These are phyloP conservation scores for Ditylenchus weischeri DNA, from an alignment of 2,888 invertebrate genomes.

Conservation along the genomic window DNA sequence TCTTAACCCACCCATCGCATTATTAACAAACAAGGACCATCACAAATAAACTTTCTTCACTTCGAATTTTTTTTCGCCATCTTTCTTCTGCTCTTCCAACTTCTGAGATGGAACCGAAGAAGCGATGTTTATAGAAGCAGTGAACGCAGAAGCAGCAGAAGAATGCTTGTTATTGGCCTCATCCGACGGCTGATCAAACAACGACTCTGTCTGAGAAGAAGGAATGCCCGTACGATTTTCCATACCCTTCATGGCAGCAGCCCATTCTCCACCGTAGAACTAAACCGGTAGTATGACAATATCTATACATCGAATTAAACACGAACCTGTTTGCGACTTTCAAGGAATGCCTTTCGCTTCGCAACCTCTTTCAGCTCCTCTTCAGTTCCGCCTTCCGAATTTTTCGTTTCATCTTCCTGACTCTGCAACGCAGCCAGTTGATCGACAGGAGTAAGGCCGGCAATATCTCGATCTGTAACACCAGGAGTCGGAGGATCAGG, in stretches of 20 bases:
- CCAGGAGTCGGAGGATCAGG: constrained; percentile 20
- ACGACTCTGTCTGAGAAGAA: too few species aligned
- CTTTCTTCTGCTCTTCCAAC: too few species aligned
- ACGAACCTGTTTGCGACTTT: constrained; percentile 3
- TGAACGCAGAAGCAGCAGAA: too few species aligned
- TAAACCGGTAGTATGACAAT: neutral
- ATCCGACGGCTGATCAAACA: too few species aligned
- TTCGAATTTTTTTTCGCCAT: too few species aligned
- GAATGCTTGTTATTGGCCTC: too few species aligned
- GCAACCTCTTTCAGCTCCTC: neutral
- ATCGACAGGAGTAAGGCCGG: constrained; percentile 2
- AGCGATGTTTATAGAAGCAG: too few species aligned
- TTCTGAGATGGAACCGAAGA: too few species aligned
- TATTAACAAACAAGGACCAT: too few species aligned
- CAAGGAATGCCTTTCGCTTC: constrained; percentile 1
- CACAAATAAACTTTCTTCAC: too few species aligned
- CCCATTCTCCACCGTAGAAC: constrained; percentile 6
- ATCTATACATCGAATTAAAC: too few species aligned
- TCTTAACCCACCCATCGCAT: too few species aligned
- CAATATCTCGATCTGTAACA: constrained; percentile 3
- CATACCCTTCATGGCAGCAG: constrained; percentile 4
- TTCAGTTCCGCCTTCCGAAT: neutral
- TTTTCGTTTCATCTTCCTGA: neutral
- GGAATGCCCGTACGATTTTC: neutral
- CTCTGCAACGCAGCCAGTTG: neutral